Evolutionary conservation across 1,140 invertebrate species (phyloP), one percentile per base, ranked within the genome.

Genomic region (Camponotus vicinus): DNA sequence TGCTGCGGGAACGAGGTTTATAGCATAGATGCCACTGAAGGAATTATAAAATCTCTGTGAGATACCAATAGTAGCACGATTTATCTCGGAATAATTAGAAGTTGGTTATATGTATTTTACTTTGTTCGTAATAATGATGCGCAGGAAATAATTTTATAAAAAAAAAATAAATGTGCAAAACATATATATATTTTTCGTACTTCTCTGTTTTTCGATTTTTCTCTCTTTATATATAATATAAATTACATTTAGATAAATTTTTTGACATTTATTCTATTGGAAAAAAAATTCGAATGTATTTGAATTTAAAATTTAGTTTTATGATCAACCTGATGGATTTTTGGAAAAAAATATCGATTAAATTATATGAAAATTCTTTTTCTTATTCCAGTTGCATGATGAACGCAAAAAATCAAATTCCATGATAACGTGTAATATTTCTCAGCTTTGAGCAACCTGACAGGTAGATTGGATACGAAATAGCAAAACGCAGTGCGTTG

Each of bases 31-130:
- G 57, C 37, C 42, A 52, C 11, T 11, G 61, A 34, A 42, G 61
- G 37, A 73, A 78, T 49, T 78, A 76, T 85, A 85, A 87, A 89
- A 87, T 89, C 85, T 78, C 57, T 18, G 52, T 49, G 71, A 49
- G 85, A 87, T 83, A 71, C 77, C 84, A 76, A 73, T 78, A 49
- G 42, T 18, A 13, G 45, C 32, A 76, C 86, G 83, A 89, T 86
- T 88, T 86, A 89, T 89, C 55, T 67, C 76, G 49, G 52, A 86
- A 82, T 70, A 76, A 88, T 88, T 88, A 63, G 37, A 27, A 86
- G 63, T 18, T 40, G 34, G 37, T 7, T 57, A 42, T 42, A 45
- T 45, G 2, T 40, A 52, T 15, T 78, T 78, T 78, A 89, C 78
- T 89, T 55, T 69, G 55, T 37, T 78, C 67, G 27, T 34, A 73